Evolutionary conservation across 2,888 invertebrate species (phyloP).

Genomic region (Petrolisthes cinctipes): DNA sequence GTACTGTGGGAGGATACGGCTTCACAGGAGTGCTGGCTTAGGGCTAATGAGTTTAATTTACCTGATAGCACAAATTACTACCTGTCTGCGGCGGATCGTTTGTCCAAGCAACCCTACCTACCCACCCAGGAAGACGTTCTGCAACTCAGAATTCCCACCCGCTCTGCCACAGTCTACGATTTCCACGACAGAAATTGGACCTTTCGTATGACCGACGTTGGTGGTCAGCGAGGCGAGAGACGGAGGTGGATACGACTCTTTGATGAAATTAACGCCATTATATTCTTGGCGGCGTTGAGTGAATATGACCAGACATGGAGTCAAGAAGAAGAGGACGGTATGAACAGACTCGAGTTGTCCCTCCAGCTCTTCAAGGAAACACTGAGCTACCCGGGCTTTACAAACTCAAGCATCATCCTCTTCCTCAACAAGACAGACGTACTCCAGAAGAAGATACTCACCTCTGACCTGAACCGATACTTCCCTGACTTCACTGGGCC

Average conservation of each 20-base stretch:
- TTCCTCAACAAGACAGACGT: constrained; percentile 64
- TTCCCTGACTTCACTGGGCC: constrained; percentile 63
- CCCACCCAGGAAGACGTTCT: constrained; percentile 65
- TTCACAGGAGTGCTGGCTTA: constrained; percentile 62
- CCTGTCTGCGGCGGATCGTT: constrained; percentile 49
- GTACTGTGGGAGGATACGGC: constrained; percentile 63
- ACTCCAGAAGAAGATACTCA: constrained; percentile 55
- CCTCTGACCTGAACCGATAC: constrained; percentile 59
- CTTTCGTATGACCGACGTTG: constrained; percentile 65
- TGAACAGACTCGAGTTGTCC: constrained; percentile 63
- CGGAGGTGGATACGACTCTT: constrained; percentile 63
- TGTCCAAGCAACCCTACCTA: constrained; percentile 56
- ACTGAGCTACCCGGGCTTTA: constrained; percentile 57
- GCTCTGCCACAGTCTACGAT: constrained; percentile 59
- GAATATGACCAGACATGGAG: constrained; percentile 65
- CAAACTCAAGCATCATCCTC: constrained; percentile 56
- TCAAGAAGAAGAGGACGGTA: constrained; percentile 62
- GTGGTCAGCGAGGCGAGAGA: constrained; percentile 64
- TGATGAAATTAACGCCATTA: constrained; percentile 63
- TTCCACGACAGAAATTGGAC: constrained; percentile 64
- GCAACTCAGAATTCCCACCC: constrained; percentile 62
- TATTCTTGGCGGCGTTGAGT: constrained; percentile 64
- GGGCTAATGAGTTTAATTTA: constrained; percentile 63
- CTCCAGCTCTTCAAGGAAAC: constrained; percentile 61
- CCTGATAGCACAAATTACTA: constrained; percentile 65